Evolutionary conservation across 53 echinoderm and acorn worm genomes (phyloP), one percentile per base, ranked within the genome.

Genomic region (Echinometra lucunter): DNA sequence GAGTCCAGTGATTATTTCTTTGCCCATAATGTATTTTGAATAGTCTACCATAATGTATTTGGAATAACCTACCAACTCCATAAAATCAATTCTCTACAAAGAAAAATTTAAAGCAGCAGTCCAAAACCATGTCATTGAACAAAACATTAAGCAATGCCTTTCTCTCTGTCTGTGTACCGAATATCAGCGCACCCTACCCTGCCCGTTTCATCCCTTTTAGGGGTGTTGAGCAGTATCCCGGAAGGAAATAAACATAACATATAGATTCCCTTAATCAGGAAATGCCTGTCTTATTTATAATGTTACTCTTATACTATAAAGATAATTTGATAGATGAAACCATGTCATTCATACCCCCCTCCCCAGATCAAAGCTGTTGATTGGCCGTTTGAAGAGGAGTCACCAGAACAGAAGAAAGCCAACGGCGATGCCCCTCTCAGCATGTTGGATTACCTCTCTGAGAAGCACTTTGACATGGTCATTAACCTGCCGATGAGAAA

Each of bases 401-500:
- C 94, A 19, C 53, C 57, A 13, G 95, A 94, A 44, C 95, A 92
- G 55, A 94, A 97, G 80, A 94, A 89, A 53, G 91, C 78, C 78
- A 95, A 95, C 4, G 91, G 66, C 53, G 89, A 74, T 6, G 95
- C 88, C 57, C 95, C 96, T 9, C 92, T 70, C 13, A 96, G 94
- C 80, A 96, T 96, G 42, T 58, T 95, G 38, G 98, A 98, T 93
- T 99, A 97, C 93, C 95, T 99, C 17, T 94, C 98, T 1, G 99
- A 99, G 58, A 96, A 97, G 56, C 99, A 99, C 82, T 99, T 98
- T 95, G 99, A 99, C 95, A 56, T 99, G 88, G 99, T 99, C 87
- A 99, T 99, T 66, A 99, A 99, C 83, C 95, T 99, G 19, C 99
- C 99, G 5, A 98, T 98, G 95, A 90, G 99, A 21, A 99, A 98